Conservation (phyloP, 2,113 vertebrate genomes). For the Motacilla tschutschensis region DNA sequence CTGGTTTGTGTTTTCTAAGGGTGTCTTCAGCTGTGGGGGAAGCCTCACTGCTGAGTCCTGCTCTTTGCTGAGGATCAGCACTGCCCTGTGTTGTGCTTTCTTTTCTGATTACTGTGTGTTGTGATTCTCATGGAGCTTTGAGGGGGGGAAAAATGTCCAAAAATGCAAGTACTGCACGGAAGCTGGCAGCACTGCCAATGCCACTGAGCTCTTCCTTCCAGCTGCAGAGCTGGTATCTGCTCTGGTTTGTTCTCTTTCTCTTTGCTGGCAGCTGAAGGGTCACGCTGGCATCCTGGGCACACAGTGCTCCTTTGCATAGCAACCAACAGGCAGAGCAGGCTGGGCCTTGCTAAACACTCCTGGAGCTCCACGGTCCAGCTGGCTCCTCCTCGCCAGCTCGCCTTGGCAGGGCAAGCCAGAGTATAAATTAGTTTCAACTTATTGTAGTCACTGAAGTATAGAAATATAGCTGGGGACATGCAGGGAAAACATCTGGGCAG, state of each 20-base stretch:
- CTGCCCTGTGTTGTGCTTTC: not conserved
- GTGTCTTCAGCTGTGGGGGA: not conserved
- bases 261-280: not conserved
- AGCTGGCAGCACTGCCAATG: not conserved
- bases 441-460: conserved; percentile 13
- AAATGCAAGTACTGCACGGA: not conserved
- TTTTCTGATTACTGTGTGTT: not conserved
- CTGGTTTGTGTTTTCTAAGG: not conserved
- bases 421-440: conserved; percentile 44
- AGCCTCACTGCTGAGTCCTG: not conserved
- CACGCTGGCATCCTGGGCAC: not conserved
- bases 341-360: not conserved
- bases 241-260: not conserved
- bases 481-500: conserved; percentile 16
- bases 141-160: not conserved
- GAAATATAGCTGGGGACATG: conserved; percentile 13
- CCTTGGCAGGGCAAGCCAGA: not conserved
- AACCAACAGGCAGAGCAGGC: not conserved
- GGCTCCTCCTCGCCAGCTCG: not conserved
- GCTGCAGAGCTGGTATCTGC: not conserved
- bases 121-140: not conserved
- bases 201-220: not conserved
- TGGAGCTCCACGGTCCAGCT: not conserved
- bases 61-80: not conserved
- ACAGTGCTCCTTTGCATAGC: not conserved